A percentile compares a stretch with the other conserved stretches of the same genome.
Evolutionary conservation across 1,140 invertebrate species (phyloP).

Genomic region (Macrosteles quadrilineatus): DNA sequence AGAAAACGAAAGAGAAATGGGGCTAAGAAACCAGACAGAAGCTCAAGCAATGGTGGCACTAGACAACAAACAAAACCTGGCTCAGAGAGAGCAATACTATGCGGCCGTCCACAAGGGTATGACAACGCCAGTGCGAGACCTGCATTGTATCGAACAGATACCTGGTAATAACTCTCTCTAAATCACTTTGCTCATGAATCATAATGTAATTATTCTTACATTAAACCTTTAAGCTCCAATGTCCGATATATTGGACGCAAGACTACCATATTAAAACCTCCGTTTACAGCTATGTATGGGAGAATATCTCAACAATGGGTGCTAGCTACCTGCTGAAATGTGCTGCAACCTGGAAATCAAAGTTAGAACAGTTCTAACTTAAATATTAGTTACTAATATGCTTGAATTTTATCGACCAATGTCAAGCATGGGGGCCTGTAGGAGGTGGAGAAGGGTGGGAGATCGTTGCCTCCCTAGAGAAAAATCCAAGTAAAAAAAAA

Average conservation of each 20-base stretch:
- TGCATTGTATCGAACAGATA: constrained; percentile 33
- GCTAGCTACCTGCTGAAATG: too few relatives aligned
- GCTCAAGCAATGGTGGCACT: constrained; percentile 45
- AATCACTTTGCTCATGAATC: neutral
- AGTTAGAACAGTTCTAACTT: too few relatives aligned
- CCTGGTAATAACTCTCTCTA: constrained; percentile 28
- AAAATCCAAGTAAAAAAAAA: too few relatives aligned
- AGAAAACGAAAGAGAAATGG: constrained; percentile 34
- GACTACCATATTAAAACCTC: neutral
- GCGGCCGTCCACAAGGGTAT: constrained; percentile 57
- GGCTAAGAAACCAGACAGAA: constrained; percentile 25
- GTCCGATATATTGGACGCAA: neutral
- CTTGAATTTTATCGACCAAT: too few relatives aligned
- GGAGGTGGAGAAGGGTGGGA: too few relatives aligned
- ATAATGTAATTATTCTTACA: neutral
- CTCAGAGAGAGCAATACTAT: constrained; percentile 58
- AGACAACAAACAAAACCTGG: constrained; percentile 60
- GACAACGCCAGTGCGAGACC: constrained; percentile 48
- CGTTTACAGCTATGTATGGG: neutral
- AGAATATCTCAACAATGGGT: too few relatives aligned
- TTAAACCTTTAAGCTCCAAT: neutral
- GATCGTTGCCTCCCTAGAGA: too few relatives aligned
- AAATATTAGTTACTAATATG: too few relatives aligned
- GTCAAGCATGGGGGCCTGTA: too few relatives aligned
- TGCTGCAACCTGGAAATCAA: too few relatives aligned